Evolutionary conservation across 2,113 vertebrate genomes (phyloP).

Genomic region (Petroica traversi): DNA sequence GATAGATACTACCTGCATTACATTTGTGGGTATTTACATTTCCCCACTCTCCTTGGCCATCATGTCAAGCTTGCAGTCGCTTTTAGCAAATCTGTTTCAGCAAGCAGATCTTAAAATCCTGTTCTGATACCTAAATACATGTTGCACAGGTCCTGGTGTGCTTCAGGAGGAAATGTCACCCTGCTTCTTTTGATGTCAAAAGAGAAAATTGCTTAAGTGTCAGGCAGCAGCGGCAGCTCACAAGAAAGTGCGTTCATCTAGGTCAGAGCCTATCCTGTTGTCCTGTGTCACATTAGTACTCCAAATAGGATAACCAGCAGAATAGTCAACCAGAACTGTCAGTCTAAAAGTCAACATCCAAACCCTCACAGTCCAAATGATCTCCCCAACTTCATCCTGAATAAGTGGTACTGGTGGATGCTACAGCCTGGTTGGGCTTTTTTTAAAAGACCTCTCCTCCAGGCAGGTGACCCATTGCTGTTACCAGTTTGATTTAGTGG

Average conservation of each 20-base stretch:
- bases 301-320: background rate
- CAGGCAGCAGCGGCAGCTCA: background rate
- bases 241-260: background rate
- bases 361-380: background rate
- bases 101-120: background rate
- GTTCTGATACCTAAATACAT: background rate
- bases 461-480: background rate
- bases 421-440: background rate
- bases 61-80: background rate
- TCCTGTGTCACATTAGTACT: background rate
- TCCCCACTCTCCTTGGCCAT: background rate
- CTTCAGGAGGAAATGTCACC: background rate
- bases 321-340: background rate
- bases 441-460: background rate
- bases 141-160: background rate
- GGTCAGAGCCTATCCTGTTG: background rate
- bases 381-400: background rate
- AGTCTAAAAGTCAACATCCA: background rate
- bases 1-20: background rate
- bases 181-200: background rate
- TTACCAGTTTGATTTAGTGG: background rate
- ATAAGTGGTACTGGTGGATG: background rate
- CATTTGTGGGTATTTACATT: background rate
- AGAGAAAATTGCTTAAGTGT: background rate
- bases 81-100: background rate